These are phyloP conservation scores for Apostichopus californicus DNA, from an alignment of 35 echinoderm and acorn worm species.

Conservation along the genomic window DNA sequence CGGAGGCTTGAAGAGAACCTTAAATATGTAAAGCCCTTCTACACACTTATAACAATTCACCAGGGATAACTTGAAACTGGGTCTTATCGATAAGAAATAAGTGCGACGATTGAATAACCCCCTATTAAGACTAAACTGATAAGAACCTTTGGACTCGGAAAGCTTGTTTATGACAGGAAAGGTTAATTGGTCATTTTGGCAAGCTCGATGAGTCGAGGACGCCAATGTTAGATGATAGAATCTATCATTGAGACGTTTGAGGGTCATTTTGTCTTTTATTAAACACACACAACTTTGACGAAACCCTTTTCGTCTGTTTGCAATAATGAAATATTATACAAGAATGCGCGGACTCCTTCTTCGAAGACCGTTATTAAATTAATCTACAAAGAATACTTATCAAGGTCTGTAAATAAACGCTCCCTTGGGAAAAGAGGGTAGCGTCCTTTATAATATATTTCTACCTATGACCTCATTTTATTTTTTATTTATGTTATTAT, in stretches of 20 bases:
- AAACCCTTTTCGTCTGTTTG: no score
- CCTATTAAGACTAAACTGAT: not conserved
- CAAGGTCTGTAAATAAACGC: no score
- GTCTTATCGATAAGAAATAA: not conserved
- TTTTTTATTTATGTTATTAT: no score
- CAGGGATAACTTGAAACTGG: no score
- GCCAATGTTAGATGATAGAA: slow-evolving; percentile 16
- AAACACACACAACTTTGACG: no score
- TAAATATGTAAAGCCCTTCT: no score
- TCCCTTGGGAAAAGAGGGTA: no score
- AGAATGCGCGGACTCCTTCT: not conserved
- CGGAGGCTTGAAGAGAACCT: no score
- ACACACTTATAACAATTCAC: no score
- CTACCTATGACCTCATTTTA: no score
- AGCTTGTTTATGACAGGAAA: slow-evolving; percentile 2
- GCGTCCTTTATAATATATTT: no score
- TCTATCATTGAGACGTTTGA: not conserved
- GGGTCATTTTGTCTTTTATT: not conserved
- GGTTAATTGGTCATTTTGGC: slow-evolving; percentile 29
- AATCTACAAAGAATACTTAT: not conserved
- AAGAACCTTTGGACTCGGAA: slow-evolving; percentile 27
- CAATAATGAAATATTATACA: no score
- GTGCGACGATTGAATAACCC: slow-evolving; percentile 8
- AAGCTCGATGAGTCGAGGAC: not conserved
- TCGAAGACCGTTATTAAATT: not conserved